These are phyloP conservation scores for Chesias legatella DNA, from an alignment of 2,888 invertebrate genomes.

Conservation along the genomic window DNA sequence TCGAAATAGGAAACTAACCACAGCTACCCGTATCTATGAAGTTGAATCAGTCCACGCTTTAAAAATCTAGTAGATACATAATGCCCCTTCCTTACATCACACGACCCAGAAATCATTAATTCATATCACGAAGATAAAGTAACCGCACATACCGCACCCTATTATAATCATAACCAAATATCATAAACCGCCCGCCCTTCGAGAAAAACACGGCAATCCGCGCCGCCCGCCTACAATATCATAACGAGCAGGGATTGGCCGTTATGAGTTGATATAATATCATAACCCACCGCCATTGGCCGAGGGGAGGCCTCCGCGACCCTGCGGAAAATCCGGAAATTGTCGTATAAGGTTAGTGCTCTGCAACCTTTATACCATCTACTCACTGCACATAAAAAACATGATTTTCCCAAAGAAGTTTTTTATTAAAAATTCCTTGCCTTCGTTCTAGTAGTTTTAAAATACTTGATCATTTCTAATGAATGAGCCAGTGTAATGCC, in stretches of 20 bases:
- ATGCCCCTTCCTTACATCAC: too few relatives aligned
- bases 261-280: constrained; percentile 82
- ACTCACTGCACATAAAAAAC: constrained; percentile 59
- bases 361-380: constrained; percentile 22
- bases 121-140: constrained; percentile 36
- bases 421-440: too few relatives aligned
- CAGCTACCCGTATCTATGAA: too few relatives aligned
- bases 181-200: constrained; percentile 77
- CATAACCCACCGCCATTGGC: constrained; percentile 81
- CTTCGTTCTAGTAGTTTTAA: too few relatives aligned
- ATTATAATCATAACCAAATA: constrained; percentile 75
- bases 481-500: too few relatives aligned
- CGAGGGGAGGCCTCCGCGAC: constrained; percentile 55
- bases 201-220: constrained; percentile 56
- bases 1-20: too few relatives aligned
- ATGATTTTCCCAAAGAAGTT: too few relatives aligned
- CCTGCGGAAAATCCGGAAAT: constrained; percentile 38
- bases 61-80: too few relatives aligned
- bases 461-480: too few relatives aligned
- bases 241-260: constrained; percentile 78
- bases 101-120: constrained; percentile 23
- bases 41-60: too few relatives aligned
- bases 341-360: constrained; percentile 65
- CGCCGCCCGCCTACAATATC: constrained; percentile 77
- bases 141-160: constrained; percentile 41